phyloP scores from a whole-genome alignment of 1,140 invertebrate species.

The Cecropterus lyciades region DNA sequence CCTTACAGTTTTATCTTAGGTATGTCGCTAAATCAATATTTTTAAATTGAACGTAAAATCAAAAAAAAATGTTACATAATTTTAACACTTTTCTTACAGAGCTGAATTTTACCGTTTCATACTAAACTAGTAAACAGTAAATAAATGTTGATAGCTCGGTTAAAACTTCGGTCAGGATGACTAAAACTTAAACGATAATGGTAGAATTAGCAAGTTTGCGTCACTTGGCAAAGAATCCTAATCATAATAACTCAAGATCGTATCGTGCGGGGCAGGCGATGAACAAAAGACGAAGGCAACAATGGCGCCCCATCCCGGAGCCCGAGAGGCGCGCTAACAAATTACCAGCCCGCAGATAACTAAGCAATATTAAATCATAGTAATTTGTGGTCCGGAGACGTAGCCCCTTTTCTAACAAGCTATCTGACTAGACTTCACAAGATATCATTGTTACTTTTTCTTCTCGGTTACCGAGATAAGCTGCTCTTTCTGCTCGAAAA shows the following conservation, averaged over 20 bases:
- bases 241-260: conserved; percentile 83
- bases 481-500: conserved; percentile 26
- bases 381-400: conserved; percentile 78
- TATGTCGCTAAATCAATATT: no score
- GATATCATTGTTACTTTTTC: conserved; percentile 63
- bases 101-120: no score
- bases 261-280: conserved; percentile 75
- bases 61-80: no score
- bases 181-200: conserved; percentile 73
- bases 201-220: conserved; percentile 74
- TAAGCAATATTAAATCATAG: conserved; percentile 84
- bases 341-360: conserved; percentile 81
- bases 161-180: conserved; percentile 41
- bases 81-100: no score
- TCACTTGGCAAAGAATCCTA: conserved; percentile 81
- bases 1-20: no score
- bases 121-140: not conserved
- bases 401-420: conserved; percentile 63
- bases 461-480: conserved; percentile 51
- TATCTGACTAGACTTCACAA: conserved; percentile 54
- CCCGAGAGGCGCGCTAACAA: conserved; percentile 75
- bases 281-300: conserved; percentile 81
- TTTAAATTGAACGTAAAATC: no score
- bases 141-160: conserved; percentile 20
- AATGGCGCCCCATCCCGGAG: conserved; percentile 70